Conservation (phyloP, 2,113 vertebrate genomes). For the Ranitomeya variabilis region DNA sequence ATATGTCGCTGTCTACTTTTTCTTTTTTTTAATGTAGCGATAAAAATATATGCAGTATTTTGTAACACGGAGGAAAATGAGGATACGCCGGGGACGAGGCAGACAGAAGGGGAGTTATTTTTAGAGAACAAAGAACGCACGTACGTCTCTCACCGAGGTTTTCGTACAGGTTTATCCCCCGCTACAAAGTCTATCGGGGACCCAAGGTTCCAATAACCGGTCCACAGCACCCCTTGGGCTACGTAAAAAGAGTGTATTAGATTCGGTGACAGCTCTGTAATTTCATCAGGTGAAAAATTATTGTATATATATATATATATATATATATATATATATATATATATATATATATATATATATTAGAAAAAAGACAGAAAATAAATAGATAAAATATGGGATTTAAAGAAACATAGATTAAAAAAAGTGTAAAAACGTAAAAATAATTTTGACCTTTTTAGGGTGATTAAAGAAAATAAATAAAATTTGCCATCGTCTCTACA, state of each 20-base stretch:
- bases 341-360: not conserved
- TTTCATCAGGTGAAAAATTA: slow-evolving; percentile 14
- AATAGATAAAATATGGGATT: not conserved
- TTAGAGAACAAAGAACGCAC: slow-evolving; percentile 42
- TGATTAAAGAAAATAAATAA: too few relatives aligned
- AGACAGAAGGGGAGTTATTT: slow-evolving; percentile 41
- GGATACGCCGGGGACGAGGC: slow-evolving; percentile 14
- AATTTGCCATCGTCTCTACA: too few relatives aligned
- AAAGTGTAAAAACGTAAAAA: too few relatives aligned
- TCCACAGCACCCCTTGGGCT: slow-evolving; percentile 29
- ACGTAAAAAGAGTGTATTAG: slow-evolving; percentile 1
- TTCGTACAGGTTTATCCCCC: not conserved
- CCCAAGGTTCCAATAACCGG: not conserved
- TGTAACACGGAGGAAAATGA: slow-evolving; percentile 37
- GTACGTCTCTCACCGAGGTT: not conserved
- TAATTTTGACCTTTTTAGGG: too few relatives aligned
- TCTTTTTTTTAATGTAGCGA: slow-evolving; percentile 45
- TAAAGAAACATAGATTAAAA: not conserved
- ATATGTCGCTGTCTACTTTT: slow-evolving; percentile 36
- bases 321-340: too few relatives aligned
- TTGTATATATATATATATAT: slow-evolving; percentile 2
- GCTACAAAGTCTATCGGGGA: slow-evolving; percentile 1
- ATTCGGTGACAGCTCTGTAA: slow-evolving; percentile 11
- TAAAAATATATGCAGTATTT: slow-evolving; percentile 52
- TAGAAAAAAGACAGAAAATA: not conserved